phyloP scores from a whole-genome alignment of 1,140 invertebrate genomes.

The Scaptodrosophila lebanonensis region DNA sequence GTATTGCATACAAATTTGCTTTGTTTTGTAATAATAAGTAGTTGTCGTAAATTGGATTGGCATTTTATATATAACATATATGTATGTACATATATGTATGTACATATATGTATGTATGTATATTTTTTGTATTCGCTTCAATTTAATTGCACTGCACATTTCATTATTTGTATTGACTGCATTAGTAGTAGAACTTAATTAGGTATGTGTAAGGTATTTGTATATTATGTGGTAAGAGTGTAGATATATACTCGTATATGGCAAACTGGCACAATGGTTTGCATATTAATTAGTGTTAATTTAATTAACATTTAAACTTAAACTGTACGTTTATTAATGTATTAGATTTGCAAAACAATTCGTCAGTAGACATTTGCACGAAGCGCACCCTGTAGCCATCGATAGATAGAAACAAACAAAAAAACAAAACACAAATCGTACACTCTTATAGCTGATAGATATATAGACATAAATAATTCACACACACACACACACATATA shows the following conservation, averaged over 20 bases:
- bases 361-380: too few species aligned
- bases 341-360: too few species aligned
- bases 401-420: too few species aligned
- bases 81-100: background rate
- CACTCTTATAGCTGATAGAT: constrained; percentile 32
- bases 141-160: constrained; percentile 63
- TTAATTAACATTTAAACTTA: constrained; percentile 51
- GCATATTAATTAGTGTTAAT: constrained; percentile 20
- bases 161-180: constrained; percentile 65
- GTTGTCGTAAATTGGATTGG: too few species aligned
- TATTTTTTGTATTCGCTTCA: constrained; percentile 12
- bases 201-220: too few species aligned
- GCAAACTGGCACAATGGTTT: constrained; percentile 8
- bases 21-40: too few species aligned
- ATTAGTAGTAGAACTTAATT: constrained; percentile 64
- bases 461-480: constrained; percentile 2
- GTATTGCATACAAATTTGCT: too few species aligned
- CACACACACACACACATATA: too few species aligned
- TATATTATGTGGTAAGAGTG: too few species aligned
- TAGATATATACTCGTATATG: constrained; percentile 12
- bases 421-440: too few species aligned
- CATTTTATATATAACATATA: constrained; percentile 1
- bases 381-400: too few species aligned
- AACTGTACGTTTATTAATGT: too few species aligned
- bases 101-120: background rate